phyloP scores from a whole-genome alignment of 1,140 invertebrate species.

The Trissolcus basalis region DNA sequence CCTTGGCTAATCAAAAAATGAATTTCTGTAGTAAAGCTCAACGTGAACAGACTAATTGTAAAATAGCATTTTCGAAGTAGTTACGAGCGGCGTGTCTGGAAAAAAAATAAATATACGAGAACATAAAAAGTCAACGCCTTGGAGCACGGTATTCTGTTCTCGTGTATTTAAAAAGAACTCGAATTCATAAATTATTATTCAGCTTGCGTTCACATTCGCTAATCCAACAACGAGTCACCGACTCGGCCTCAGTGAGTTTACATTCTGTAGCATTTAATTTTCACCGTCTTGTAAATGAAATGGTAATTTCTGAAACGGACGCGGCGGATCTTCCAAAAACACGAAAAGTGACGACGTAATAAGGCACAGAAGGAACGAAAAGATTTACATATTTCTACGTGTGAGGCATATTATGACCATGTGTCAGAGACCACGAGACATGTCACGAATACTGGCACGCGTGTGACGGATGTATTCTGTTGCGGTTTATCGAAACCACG shows the following conservation, averaged over 20 bases:
- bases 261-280: conserved; percentile 49
- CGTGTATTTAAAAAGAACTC: conserved; percentile 19
- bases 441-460: conserved; percentile 63
- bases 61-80: neutral
- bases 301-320: conserved; percentile 35
- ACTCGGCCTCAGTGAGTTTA: conserved; percentile 23
- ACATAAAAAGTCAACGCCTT: neutral
- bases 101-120: neutral
- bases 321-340: conserved; percentile 9
- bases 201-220: conserved; percentile 22
- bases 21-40: neutral
- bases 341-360: conserved; percentile 13
- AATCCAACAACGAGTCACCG: conserved; percentile 35
- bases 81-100: neutral
- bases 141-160: neutral
- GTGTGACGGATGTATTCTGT: conserved; percentile 63
- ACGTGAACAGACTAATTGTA: conserved; percentile 14
- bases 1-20: too few relatives aligned
- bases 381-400: conserved; percentile 51
- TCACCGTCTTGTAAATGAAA: conserved; percentile 38
- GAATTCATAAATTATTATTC: conserved; percentile 29
- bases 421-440: conserved; percentile 59
- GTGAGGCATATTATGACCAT: conserved; percentile 62
- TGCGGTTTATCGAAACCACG: conserved; percentile 68
- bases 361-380: too few relatives aligned